phyloP scores from a whole-genome alignment of 2,888 invertebrate genomes.

The Melanostoma mellinum region DNA sequence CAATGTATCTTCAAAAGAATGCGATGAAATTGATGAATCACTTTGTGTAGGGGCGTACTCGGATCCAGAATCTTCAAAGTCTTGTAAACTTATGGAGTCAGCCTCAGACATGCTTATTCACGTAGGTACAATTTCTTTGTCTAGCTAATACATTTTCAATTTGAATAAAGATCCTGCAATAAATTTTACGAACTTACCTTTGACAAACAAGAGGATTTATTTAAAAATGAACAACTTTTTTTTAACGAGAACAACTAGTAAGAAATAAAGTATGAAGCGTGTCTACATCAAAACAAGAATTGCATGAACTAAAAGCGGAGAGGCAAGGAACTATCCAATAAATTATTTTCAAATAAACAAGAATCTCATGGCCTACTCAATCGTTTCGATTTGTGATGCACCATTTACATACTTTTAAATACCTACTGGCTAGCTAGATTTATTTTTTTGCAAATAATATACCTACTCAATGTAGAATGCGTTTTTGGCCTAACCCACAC shows the following conservation, averaged over 20 bases:
- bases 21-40: background rate
- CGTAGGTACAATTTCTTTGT: background rate
- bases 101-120: slow-evolving; percentile 1
- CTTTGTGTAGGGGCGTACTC: slow-evolving; percentile 4
- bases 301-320: background rate
- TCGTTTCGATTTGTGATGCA: background rate
- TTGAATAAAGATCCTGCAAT: background rate
- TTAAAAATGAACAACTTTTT: background rate
- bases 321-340: background rate
- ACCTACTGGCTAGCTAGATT: background rate
- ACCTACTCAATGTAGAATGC: background rate
- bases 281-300: background rate
- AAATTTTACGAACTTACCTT: background rate
- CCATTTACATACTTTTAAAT: background rate
- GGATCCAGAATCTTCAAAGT: slow-evolving; percentile 16
- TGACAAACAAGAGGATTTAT: background rate
- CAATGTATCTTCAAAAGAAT: too few species aligned
- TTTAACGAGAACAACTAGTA: background rate
- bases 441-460: slow-evolving; percentile 1
- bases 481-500: slow-evolving; percentile 7
- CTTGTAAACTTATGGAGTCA: slow-evolving; percentile 8
- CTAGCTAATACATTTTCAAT: slow-evolving; percentile 2
- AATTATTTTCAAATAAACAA: background rate
- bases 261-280: background rate
- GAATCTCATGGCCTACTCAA: background rate